phyloP scores from a whole-genome alignment of 1,140 invertebrate genomes.

The Lysiphlebus fabarum region DNA sequence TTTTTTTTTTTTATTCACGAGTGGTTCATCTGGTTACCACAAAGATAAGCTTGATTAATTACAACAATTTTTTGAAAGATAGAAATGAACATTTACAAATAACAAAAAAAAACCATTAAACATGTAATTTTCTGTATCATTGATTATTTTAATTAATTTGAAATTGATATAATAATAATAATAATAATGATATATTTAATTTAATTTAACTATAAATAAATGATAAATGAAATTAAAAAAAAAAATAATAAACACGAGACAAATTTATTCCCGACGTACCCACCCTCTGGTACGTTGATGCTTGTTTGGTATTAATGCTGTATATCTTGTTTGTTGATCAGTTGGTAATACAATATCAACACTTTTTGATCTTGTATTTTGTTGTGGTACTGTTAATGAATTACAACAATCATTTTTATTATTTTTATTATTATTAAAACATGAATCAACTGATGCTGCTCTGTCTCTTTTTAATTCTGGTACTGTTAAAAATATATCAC shows the following conservation, averaged over 20 bases:
- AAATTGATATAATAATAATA: too few species aligned
- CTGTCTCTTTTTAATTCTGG: constrained; percentile 77
- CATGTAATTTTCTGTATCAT: too few species aligned
- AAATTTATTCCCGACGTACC: constrained; percentile 36
- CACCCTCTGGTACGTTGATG: constrained; percentile 46
- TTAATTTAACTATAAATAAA: too few species aligned
- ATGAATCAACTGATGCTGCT: constrained; percentile 81
- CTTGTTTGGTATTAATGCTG: constrained; percentile 61
- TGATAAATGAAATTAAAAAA: not conserved
- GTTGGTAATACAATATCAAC: constrained; percentile 89
- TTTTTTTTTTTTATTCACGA: too few species aligned
- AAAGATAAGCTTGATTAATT: too few species aligned
- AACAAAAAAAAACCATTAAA: too few species aligned
- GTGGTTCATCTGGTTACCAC: too few species aligned
- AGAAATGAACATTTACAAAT: too few species aligned
- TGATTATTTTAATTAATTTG: too few species aligned
- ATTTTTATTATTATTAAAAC: constrained; percentile 68
- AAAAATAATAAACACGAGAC: constrained; percentile 1
- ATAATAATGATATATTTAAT: too few species aligned
- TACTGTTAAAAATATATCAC: constrained; percentile 78
- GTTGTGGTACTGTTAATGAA: constrained; percentile 66
- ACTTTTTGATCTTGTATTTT: constrained; percentile 74
- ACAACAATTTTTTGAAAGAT: too few species aligned
- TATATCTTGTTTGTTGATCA: constrained; percentile 78
- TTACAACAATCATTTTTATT: constrained; percentile 65